Percentiles rank a stretch among this genome's conserved stretches.
Conservation (phyloP, 2,113 vertebrate genomes). For the Candoia aspera region DNA sequence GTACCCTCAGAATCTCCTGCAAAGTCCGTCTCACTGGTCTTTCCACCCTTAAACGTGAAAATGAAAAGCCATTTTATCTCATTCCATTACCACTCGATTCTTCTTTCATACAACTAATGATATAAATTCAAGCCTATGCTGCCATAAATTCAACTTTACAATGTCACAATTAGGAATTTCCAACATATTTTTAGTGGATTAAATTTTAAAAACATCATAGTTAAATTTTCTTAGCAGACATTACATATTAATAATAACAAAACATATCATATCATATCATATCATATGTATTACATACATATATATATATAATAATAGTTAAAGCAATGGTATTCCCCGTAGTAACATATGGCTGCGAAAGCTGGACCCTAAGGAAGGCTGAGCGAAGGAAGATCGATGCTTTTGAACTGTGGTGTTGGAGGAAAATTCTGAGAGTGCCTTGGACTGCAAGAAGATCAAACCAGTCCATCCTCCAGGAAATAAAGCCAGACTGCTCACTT, state of each 20-base stretch:
- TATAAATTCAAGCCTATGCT: not conserved
- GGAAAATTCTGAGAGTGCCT: too few relatives aligned
- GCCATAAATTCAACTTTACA: conserved; percentile 41
- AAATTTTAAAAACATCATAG: not conserved
- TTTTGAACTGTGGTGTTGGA: too few relatives aligned
- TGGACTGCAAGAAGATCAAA: too few relatives aligned
- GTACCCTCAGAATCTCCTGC: not conserved
- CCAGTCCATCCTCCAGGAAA: too few relatives aligned
- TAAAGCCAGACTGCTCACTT: too few relatives aligned
- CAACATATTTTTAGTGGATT: not conserved
- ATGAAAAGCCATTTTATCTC: not conserved
- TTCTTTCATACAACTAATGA: not conserved
- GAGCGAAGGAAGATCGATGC: too few relatives aligned
- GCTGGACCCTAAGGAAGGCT: too few relatives aligned
- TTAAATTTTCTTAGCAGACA: not conserved
- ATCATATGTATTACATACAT: not conserved
- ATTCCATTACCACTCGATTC: not conserved
- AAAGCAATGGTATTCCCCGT: too few relatives aligned
- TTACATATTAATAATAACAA: not conserved
- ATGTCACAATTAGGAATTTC: not conserved
- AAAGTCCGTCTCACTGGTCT: not conserved
- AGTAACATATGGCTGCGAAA: too few relatives aligned
- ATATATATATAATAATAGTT: too few relatives aligned
- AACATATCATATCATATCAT: not conserved
- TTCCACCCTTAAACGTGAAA: not conserved